phyloP scores from a whole-genome alignment of 2,888 invertebrate genomes.

The Mythimna loreyi region DNA sequence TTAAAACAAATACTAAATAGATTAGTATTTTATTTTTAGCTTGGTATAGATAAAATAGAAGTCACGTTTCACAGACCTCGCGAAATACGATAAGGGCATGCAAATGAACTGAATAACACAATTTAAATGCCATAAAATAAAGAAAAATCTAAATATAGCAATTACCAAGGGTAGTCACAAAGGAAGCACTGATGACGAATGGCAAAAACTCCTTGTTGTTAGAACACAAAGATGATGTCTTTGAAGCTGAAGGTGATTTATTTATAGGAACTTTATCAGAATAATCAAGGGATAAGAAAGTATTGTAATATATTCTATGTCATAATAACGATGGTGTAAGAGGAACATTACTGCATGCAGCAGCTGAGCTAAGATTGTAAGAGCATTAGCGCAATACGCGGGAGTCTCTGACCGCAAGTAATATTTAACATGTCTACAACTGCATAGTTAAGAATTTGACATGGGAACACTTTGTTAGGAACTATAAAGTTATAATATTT shows the following conservation, averaged over 20 bases:
- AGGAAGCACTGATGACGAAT: background rate
- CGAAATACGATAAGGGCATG: too few species aligned
- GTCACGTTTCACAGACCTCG: too few species aligned
- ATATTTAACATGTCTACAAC: conserved; percentile 1
- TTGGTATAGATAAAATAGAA: too few species aligned
- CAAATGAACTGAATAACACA: too few species aligned
- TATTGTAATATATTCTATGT: background rate
- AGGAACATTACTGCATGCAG: background rate
- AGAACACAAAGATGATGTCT: background rate
- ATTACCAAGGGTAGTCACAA: background rate
- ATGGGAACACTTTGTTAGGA: background rate
- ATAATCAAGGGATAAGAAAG: too few species aligned
- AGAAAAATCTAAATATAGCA: background rate
- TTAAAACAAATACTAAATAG: too few species aligned
- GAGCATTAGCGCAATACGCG: conserved; percentile 6
- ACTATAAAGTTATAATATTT: background rate
- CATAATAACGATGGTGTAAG: conserved; percentile 4
- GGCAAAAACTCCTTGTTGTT: background rate
- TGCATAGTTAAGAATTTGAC: background rate
- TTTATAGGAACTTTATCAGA: conserved; percentile 3
- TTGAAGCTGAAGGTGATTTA: background rate
- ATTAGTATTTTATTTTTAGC: too few species aligned
- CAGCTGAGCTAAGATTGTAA: conserved; percentile 25
- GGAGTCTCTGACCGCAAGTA: conserved; percentile 18
- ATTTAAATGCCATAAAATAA: too few species aligned